Evolutionary conservation across 1,140 invertebrate genomes (phyloP), one percentile per base, ranked within the genome.

Genomic region (Nasonia vitripennis): DNA sequence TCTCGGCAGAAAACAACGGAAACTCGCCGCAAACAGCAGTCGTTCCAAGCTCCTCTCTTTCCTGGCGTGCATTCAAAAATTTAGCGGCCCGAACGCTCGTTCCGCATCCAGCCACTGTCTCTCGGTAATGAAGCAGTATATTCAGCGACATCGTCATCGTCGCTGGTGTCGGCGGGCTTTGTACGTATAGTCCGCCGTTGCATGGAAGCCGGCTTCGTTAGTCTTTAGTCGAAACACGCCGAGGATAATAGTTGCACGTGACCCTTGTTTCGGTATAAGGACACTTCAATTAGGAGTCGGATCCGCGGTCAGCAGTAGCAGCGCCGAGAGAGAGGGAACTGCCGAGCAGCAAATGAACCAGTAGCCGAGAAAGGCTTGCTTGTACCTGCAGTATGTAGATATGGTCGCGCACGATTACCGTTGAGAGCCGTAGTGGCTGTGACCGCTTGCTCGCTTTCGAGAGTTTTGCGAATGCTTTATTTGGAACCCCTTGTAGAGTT

Each of bases 221-320:
- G 73, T n/a, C 75, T 27, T 27, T 31, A 27, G 11, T n/a, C 70
- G 70, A 82, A 82, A 82, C 41, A 82, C 73, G 73, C 55, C 37
- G 41, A 41, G 82, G 62, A 77, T 78, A 84, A 78, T 84, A 70
- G 71, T 37, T 62, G 73, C 73, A 78, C 62, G 75, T 71, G 74
- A 78, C 17, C 75, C 37, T 62, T 78, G 55, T 62, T n/a, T 41
- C 48, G 27, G 31, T 78, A 71, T 78, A 78, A 71, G 74, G 82
- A 84, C 75, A 78, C 82, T 84, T 84, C 62, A 84, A 84, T 84
- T 84, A 84, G 62, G 62, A 84, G 74, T 51, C 23, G 74, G 34
- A 78, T 77, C 45, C 55, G 31, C 67, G 81, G 81, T 77, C 74
- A 75, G 37, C 27, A 75, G 37, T 9, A 10, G 37, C 27, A 75